Evolutionary conservation across 2,113 vertebrate species (phyloP).

Genomic region (Lipotes vexillifer): DNA sequence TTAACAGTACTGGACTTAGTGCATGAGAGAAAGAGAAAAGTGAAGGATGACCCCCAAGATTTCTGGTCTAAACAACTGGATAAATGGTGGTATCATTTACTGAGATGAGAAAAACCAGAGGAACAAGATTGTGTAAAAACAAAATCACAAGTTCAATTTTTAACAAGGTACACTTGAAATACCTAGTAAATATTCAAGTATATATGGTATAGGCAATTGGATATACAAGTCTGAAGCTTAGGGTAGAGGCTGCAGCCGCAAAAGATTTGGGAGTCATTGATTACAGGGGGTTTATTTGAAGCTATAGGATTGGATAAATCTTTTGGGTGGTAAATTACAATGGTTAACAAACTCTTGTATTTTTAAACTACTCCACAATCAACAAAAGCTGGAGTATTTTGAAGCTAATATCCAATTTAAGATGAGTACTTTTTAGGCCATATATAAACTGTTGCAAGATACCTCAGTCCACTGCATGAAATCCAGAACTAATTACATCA

Average conservation of each 20-base stretch:
- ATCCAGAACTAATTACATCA: not conserved
- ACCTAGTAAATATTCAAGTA: not conserved
- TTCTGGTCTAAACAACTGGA: not conserved
- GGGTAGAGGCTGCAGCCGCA: not conserved
- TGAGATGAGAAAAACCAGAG: not conserved
- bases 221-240: not conserved
- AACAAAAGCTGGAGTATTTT: not conserved
- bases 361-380: not conserved
- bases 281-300: not conserved
- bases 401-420: not conserved
- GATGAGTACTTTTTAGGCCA: not conserved
- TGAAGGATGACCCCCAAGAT: not conserved
- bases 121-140: not conserved
- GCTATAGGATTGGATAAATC: not conserved
- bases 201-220: not conserved
- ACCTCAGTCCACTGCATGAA: not conserved
- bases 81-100: not conserved
- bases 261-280: not conserved
- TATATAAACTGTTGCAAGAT: not conserved
- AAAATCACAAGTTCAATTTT: not conserved
- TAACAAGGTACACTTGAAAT: not conserved
- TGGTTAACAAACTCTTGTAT: not conserved
- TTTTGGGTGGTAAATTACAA: not conserved
- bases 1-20: not conserved
- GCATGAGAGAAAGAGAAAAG: not conserved